Percentiles rank a stretch among this genome's conserved stretches.
phyloP scores from a whole-genome alignment of 2,797 vertebrate species.

The Peromyscus eremicus region DNA sequence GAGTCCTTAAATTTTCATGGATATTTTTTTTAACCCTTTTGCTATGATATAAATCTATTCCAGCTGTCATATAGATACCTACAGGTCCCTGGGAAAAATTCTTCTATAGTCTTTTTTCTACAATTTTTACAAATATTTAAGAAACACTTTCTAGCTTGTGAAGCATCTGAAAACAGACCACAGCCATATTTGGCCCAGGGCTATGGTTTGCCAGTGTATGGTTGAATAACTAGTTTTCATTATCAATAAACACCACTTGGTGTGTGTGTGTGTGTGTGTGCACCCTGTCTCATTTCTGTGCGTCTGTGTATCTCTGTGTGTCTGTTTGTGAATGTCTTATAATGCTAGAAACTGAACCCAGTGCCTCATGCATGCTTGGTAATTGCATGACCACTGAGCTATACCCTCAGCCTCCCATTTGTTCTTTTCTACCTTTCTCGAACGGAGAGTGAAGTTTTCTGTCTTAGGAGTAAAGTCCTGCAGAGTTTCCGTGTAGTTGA shows the following conservation, averaged over 20 bases:
- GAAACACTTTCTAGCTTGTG: slow-evolving; percentile 3
- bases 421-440: not conserved
- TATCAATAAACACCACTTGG: not conserved
- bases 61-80: too few relatives aligned
- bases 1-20: too few relatives aligned
- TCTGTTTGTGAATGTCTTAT: not conserved
- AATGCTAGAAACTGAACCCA: not conserved
- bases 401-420: not conserved
- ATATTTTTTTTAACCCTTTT: too few relatives aligned
- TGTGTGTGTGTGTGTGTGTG: not conserved
- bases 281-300: not conserved
- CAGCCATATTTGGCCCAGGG: not conserved
- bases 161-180: not conserved
- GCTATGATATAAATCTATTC: too few relatives aligned
- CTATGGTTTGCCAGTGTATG: not conserved
- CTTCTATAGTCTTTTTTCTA: not conserved
- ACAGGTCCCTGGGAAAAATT: too few relatives aligned
- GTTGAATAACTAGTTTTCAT: not conserved
- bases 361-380: not conserved
- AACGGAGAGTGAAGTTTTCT: slow-evolving; percentile 7
- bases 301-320: not conserved
- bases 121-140: slow-evolving; percentile 26
- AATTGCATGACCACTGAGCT: not conserved
- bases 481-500: not conserved
- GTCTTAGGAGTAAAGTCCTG: not conserved